phyloP scores from a whole-genome alignment of 2,113 vertebrate species.

The Lonchura striata region DNA sequence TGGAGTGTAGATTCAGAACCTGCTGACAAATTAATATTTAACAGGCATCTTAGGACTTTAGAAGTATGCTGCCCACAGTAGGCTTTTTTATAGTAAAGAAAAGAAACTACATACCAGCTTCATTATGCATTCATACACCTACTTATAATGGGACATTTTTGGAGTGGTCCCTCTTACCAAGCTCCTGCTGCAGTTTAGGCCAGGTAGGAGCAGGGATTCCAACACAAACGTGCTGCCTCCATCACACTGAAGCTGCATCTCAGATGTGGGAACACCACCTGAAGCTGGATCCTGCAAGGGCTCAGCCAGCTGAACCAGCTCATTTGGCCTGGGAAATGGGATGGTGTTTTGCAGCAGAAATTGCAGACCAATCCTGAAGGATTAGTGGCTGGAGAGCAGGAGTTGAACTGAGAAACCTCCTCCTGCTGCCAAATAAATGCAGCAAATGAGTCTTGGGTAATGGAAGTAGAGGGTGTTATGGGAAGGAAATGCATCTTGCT shows the following conservation, averaged over 20 bases:
- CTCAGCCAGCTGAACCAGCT: neutral
- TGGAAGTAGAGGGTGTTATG: neutral
- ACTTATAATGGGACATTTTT: neutral
- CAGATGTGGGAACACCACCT: neutral
- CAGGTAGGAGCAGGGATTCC: neutral
- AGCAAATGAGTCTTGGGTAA: neutral
- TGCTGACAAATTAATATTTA: neutral
- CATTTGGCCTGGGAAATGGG: neutral
- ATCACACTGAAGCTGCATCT: neutral
- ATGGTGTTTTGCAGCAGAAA: neutral
- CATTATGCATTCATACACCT: rapidly evolving
- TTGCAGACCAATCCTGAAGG: neutral
- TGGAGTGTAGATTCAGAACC: neutral
- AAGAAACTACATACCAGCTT: neutral
- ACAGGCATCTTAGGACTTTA: neutral
- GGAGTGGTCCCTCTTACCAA: neutral
- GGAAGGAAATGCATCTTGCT: neutral
- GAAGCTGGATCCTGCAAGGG: neutral
- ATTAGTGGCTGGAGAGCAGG: neutral
- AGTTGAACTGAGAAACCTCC: neutral
- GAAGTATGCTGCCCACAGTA: neutral
- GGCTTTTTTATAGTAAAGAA: neutral
- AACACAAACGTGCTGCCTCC: neutral
- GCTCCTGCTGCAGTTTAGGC: neutral
- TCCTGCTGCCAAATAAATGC: conserved; percentile 1